These are phyloP conservation scores for Plutella xylostella DNA, from an alignment of 2,888 invertebrate genomes.

Conservation along the genomic window DNA sequence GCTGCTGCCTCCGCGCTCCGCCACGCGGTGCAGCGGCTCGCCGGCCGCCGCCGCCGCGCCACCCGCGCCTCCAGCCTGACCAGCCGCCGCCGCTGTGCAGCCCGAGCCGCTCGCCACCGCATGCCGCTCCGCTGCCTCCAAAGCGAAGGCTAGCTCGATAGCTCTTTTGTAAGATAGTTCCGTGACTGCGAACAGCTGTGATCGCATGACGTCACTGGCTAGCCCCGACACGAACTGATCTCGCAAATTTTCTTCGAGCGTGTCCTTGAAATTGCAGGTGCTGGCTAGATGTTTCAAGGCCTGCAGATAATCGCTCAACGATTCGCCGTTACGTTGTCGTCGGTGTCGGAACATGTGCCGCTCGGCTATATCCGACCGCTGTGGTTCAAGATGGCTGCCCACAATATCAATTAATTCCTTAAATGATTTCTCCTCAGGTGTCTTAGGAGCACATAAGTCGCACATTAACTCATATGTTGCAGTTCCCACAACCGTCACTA, in stretches of 20 bases:
- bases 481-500: conserved; percentile 1
- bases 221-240: conserved; percentile 11
- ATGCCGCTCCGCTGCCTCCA: conserved; percentile 14
- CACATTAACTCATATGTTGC: conserved; percentile 6
- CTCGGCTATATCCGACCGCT: conserved; percentile 6
- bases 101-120: conserved; percentile 6
- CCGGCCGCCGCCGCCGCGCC: not conserved
- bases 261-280: conserved; percentile 7
- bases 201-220: conserved; percentile 3
- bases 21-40: conserved; percentile 7
- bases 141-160: conserved; percentile 8
- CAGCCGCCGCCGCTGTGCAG: too few relatives aligned
- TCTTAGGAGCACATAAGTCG: conserved; percentile 8
- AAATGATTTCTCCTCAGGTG: conserved; percentile 6
- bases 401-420: not conserved
- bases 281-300: conserved; percentile 5
- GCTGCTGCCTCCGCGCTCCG: not conserved
- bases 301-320: conserved; percentile 4
- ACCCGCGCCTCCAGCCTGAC: not conserved
- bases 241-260: conserved; percentile 3
- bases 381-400: conserved; percentile 4
- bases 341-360: conserved; percentile 8
- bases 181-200: conserved; percentile 9
- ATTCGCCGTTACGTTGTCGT: conserved; percentile 5
- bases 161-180: conserved; percentile 10